These are phyloP conservation scores for Triplophysa tibetana DNA, from an alignment of 2,113 vertebrate genomes.

Conservation along the genomic window DNA sequence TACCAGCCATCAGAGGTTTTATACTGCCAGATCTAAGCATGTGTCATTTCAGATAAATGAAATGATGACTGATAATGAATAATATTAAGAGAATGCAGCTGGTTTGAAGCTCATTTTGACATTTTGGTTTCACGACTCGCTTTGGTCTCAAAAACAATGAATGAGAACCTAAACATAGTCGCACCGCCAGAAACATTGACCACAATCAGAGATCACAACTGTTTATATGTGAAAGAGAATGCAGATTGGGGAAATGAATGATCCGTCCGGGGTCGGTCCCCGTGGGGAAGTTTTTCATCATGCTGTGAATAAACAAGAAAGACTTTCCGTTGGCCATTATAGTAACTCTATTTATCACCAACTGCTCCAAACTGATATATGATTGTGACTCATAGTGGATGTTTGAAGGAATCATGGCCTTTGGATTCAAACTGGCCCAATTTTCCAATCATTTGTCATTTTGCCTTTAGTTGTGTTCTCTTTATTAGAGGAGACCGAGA, in stretches of 20 bases:
- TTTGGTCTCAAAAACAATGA: slow-evolving; percentile 60
- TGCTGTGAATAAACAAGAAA: slow-evolving; percentile 26
- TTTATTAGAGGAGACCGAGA: not conserved
- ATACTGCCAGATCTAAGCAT: slow-evolving; percentile 67
- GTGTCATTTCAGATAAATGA: slow-evolving; percentile 46
- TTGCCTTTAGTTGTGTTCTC: not conserved
- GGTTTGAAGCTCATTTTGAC: slow-evolving; percentile 42
- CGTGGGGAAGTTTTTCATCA: not conserved
- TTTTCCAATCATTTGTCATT: not conserved
- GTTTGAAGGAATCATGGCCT: not conserved
- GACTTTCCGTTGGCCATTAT: not conserved
- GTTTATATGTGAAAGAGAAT: slow-evolving; percentile 68
- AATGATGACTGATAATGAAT: slow-evolving; percentile 61
- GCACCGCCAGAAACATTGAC: slow-evolving; percentile 54
- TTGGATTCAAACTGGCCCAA: not conserved
- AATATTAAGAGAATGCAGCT: slow-evolving; percentile 63
- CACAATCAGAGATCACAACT: slow-evolving; percentile 63
- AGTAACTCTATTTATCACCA: not conserved
- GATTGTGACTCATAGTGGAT: not conserved
- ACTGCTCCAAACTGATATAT: not conserved
- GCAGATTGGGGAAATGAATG: slow-evolving; percentile 59
- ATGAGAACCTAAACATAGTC: slow-evolving; percentile 67
- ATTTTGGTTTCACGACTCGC: slow-evolving; percentile 53
- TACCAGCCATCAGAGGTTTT: slow-evolving; percentile 26
- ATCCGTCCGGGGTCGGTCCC: slow-evolving; percentile 46